phyloP scores from a whole-genome alignment of 2,113 vertebrate species.

The Gallinago undulata region DNA sequence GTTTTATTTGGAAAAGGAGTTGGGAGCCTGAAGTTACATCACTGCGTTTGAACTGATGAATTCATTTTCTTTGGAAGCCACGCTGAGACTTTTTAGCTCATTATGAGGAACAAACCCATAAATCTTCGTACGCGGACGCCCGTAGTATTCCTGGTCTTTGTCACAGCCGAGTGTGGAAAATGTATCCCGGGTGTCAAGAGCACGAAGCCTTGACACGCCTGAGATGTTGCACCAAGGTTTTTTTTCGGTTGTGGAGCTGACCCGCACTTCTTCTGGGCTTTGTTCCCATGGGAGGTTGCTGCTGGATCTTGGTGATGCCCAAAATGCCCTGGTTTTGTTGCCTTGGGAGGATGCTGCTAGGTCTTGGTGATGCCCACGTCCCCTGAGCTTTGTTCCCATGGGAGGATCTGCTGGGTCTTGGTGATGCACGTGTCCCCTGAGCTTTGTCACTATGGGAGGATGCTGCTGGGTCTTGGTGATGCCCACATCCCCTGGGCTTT shows the following conservation, averaged over 20 bases:
- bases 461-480: background rate
- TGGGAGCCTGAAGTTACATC: conserved; percentile 53
- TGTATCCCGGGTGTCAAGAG: background rate
- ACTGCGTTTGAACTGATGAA: conserved; percentile 28
- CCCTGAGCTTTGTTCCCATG: background rate
- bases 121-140: background rate
- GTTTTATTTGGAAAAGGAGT: conserved; percentile 62
- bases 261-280: background rate
- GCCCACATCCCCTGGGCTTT: background rate
- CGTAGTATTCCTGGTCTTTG: conserved; percentile 18
- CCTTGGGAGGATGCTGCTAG: background rate
- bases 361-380: background rate
- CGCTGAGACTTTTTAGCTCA: conserved; percentile 40
- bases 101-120: conserved; percentile 50
- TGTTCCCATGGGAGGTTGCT: background rate
- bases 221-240: background rate
- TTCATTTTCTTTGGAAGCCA: conserved; percentile 57
- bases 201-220: background rate
- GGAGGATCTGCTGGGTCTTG: background rate
- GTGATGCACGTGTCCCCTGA: background rate
- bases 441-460: background rate
- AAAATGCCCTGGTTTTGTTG: background rate
- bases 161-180: conserved; percentile 9
- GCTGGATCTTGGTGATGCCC: background rate
- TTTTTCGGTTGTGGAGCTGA: background rate